A percentile compares a stretch with the other conserved stretches of the same genome.
Conservation (phyloP, 2,113 vertebrate species). For the Rhodinocichla rosea region DNA sequence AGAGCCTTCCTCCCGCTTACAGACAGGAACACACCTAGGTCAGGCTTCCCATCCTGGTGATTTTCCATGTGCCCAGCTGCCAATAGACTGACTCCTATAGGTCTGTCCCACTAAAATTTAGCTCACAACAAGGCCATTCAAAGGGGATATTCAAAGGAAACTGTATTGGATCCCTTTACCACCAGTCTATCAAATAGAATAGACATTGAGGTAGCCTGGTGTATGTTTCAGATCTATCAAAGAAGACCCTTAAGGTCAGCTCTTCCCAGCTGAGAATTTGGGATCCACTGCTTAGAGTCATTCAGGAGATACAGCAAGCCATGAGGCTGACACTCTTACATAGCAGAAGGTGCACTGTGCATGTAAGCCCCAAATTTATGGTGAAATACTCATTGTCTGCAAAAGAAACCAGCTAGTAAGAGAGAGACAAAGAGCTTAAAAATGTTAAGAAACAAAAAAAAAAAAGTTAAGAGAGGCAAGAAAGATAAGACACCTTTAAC, state of each 20-base stretch:
- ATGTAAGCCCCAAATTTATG: background rate
- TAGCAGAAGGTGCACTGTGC: background rate
- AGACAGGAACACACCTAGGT: background rate
- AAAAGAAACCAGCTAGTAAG: background rate
- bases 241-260: background rate
- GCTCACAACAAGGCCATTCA: background rate
- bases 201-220: background rate
- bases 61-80: background rate
- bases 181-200: background rate
- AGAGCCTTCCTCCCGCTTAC: background rate
- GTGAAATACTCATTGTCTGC: background rate
- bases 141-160: background rate
- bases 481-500: slow-evolving; percentile 57
- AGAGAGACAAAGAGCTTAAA: background rate
- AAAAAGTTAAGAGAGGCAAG: background rate
- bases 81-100: background rate
- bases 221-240: background rate
- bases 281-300: background rate
- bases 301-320: background rate
- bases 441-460: background rate
- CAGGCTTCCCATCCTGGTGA: background rate
- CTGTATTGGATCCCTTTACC: background rate
- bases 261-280: background rate
- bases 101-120: background rate
- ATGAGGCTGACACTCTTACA: background rate